Evolutionary conservation across 2,113 vertebrate species (phyloP).

Genomic region (Rhea pennata): DNA sequence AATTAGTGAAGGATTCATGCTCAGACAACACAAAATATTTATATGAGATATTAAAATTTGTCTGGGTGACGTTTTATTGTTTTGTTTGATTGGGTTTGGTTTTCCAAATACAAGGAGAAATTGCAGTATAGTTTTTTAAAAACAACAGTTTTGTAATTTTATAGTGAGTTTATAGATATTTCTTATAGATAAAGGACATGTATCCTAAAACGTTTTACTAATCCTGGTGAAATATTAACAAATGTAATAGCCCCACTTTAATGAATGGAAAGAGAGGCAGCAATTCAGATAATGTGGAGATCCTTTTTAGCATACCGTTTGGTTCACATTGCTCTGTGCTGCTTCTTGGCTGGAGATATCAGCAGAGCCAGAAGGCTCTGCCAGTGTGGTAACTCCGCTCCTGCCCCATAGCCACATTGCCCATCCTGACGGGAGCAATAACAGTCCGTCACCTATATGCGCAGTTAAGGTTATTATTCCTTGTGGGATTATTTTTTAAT

Average conservation of each 20-base stretch:
- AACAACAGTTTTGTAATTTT: background rate
- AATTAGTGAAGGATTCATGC: background rate
- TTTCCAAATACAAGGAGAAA: background rate
- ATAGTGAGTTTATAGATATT: background rate
- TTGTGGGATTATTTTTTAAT: background rate
- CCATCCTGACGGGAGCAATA: background rate
- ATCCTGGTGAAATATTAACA: background rate
- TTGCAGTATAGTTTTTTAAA: background rate
- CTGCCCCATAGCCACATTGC: background rate
- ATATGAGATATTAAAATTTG: background rate
- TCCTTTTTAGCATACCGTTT: background rate
- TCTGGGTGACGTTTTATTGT: too few relatives aligned
- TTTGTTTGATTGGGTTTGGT: too few relatives aligned
- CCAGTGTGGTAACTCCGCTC: background rate
- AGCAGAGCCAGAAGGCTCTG: background rate
- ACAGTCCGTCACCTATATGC: background rate
- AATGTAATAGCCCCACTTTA: background rate
- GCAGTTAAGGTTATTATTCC: background rate
- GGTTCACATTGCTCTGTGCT: background rate
- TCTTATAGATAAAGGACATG: background rate
- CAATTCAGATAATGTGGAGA: background rate
- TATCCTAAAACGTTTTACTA: background rate
- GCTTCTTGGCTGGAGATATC: background rate
- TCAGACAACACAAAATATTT: background rate
- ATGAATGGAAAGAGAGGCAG: background rate